phyloP scores from a whole-genome alignment of 2,113 vertebrate species.

The Lagopus leucura region DNA sequence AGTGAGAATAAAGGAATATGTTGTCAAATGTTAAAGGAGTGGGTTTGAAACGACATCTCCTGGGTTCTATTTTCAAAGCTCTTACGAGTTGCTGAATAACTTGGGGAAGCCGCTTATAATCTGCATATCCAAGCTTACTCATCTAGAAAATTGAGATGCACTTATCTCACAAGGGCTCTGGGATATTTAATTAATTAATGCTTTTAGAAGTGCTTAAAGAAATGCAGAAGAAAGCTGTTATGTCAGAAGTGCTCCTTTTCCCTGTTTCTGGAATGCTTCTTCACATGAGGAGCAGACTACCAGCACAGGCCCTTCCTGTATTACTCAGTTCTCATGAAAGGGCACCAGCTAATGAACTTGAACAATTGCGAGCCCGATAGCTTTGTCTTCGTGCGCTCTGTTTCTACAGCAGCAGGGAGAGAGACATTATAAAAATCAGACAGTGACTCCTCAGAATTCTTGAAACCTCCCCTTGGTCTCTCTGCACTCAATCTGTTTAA shows the following conservation, averaged over 20 bases:
- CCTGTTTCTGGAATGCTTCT: constrained; percentile 6
- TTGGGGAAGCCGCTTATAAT: constrained; percentile 32
- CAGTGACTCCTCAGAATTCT: not conserved
- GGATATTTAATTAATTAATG: constrained; percentile 66
- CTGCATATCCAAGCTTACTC: constrained; percentile 41
- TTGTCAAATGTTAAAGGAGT: not conserved
- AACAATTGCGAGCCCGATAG: not conserved
- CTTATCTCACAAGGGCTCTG: constrained; percentile 30
- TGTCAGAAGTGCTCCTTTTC: constrained; percentile 43
- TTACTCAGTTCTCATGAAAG: not conserved
- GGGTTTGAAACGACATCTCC: not conserved
- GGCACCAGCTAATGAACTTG: not conserved
- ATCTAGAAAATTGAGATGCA: constrained; percentile 62
- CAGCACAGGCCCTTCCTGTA: not conserved
- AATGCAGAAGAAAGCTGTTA: constrained; percentile 43
- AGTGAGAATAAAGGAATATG: not conserved
- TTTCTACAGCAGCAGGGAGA: accelerated
- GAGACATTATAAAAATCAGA: not conserved
- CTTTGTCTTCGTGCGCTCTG: not conserved
- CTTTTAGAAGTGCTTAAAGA: constrained; percentile 48
- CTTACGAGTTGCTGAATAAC: constrained; percentile 25
- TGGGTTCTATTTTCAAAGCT: not conserved
- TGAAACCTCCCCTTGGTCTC: not conserved
- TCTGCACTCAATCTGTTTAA: not conserved
- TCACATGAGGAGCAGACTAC: constrained; percentile 53